Base-by-base conservation (phyloP, 2,888 invertebrate species). In the Lycocerus yunnanus region DNA sequence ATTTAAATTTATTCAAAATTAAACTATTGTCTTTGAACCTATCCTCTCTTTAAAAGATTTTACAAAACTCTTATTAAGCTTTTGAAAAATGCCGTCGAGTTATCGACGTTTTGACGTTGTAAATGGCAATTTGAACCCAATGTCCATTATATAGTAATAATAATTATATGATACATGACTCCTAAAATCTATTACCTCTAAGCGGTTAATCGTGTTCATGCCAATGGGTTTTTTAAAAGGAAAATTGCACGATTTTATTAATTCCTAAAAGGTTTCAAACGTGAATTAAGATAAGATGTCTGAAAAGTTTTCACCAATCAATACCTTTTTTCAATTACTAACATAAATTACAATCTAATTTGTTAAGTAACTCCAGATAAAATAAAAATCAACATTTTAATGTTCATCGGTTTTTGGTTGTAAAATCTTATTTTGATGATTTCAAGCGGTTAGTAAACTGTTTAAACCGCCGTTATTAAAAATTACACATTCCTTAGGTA, bases 81-180 rank as follows among this genome's bases (percentile, higher is more conserved):
- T 43, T 43, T 43, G 43, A 43, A 43, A 43, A 43, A 43, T n/a
- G 43, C 43, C 43, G n/a, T n/a, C 6, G n/a, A 43, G n/a, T 43
- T 43, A 43, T 43, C n/a, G 43, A 43, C 43, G 43, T 27, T 27
- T 27, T 27, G n/a, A 18, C 10, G 61, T n/a, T 8, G 18, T 63
- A 63, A 63, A 18, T 63, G 6, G 61, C 61, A 63, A 15, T 63
- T 63, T 18, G 18, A 63, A 63, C 43, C 16, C 43, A 11, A 43
- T 63, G 58, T 63, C 61, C 27, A 43, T 21, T 61, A 20, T 15
- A 24, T 67, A 20, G 18, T 20, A 59, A 59, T 61, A 61, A 69
- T 61, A 69, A 63, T 69, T 21, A 43, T 21, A 43, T 69, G 69
- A 69, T 69, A 63, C 15, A 69, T 43, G 63, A 63, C 16, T 63